phyloP scores from a whole-genome alignment of 2,113 vertebrate species.

The Atractosteus spatula region DNA sequence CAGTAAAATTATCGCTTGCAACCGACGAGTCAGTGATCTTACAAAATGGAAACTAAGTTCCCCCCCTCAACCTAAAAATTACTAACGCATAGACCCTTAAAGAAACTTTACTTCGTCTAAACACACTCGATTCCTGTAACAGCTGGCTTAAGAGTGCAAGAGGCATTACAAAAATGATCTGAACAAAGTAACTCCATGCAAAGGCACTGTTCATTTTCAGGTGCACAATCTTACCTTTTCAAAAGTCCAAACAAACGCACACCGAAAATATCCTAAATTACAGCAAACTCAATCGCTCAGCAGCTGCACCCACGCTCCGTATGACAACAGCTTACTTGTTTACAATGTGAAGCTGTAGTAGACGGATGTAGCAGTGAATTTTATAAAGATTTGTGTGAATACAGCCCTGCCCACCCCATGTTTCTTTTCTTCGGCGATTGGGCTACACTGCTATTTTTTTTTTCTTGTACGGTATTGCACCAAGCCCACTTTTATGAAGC shows the following conservation, averaged over 20 bases:
- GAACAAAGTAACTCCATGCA: neutral
- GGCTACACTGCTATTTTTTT: constrained; percentile 37
- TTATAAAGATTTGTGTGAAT: constrained; percentile 57
- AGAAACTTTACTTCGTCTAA: no score
- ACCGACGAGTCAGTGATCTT: no score
- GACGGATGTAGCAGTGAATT: constrained; percentile 52
- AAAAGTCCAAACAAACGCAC: neutral
- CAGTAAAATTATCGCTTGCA: no score
- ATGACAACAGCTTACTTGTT: constrained; percentile 38
- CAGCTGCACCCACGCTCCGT: constrained; percentile 7
- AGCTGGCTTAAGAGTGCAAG: neutral
- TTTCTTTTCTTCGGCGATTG: constrained; percentile 47
- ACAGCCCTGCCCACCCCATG: constrained; percentile 51
- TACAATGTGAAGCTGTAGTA: constrained; percentile 43
- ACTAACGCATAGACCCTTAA: no score
- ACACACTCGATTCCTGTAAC: no score
- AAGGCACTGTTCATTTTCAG: constrained; percentile 38
- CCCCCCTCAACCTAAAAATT: no score
- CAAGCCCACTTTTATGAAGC: no score
- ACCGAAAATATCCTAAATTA: constrained; percentile 28
- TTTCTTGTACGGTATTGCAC: no score
- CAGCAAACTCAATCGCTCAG: constrained; percentile 7
- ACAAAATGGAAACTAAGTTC: no score
- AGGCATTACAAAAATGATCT: neutral
- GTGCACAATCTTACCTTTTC: constrained; percentile 44